phyloP scores from a whole-genome alignment of 2,113 vertebrate species.

The Haliaeetus leucogaster region DNA sequence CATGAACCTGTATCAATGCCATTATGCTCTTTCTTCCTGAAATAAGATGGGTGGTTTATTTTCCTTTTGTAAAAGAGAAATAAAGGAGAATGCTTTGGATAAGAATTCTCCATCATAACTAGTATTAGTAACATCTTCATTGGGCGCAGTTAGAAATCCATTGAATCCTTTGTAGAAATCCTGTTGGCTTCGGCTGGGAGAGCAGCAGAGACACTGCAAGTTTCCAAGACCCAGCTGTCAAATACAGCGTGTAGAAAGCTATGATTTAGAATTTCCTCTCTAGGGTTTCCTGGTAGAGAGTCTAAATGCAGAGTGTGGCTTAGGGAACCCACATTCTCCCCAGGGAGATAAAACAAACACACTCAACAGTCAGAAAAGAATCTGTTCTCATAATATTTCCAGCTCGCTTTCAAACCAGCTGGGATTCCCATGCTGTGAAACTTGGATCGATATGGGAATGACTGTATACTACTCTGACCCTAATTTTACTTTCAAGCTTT shows the following conservation, averaged over 20 bases:
- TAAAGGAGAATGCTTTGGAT: not conserved
- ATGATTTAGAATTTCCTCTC: slow-evolving; percentile 38
- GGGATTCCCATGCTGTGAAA: slow-evolving; percentile 18
- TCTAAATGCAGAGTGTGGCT: slow-evolving; percentile 19
- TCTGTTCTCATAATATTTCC: not conserved
- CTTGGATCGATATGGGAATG: not conserved
- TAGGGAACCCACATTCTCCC: slow-evolving; percentile 27
- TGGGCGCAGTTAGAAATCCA: not conserved
- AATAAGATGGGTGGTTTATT: not conserved
- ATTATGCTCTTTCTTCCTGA: not conserved
- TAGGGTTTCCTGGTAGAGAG: not conserved
- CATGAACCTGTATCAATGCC: not conserved
- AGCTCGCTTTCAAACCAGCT: not conserved
- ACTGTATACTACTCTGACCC: not conserved
- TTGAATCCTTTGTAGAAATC: not conserved
- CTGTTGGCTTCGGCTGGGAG: not conserved
- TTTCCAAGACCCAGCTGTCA: not conserved
- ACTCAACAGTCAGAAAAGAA: not conserved
- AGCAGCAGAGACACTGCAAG: not conserved
- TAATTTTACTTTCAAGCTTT: not conserved
- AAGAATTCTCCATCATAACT: not conserved
- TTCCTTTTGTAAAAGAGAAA: not conserved
- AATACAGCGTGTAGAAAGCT: not conserved
- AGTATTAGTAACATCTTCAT: not conserved
- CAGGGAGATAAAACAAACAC: slow-evolving; percentile 25